These are phyloP conservation scores for Alethe castanea DNA, from an alignment of 2,113 vertebrate genomes.

Conservation along the genomic window DNA sequence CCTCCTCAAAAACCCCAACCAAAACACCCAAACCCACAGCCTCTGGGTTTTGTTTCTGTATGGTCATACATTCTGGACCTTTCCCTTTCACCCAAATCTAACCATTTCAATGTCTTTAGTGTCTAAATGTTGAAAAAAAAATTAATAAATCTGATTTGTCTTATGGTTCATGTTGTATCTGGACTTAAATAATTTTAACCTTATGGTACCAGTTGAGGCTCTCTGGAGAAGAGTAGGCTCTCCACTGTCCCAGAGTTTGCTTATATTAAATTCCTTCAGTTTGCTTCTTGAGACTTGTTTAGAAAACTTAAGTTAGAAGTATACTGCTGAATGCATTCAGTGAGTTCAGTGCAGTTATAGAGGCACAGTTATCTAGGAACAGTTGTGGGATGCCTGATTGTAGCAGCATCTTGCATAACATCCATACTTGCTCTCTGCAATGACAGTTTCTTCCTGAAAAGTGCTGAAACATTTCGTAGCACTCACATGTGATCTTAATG, in stretches of 20 bases:
- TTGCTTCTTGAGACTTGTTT: neutral
- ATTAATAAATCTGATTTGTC: neutral
- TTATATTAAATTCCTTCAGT: neutral
- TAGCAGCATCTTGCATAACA: neutral
- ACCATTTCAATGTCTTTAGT: neutral
- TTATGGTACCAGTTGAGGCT: neutral
- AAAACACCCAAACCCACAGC: neutral
- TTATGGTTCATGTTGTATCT: neutral
- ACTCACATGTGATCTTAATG: accelerated
- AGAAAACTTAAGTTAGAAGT: neutral
- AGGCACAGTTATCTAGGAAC: neutral
- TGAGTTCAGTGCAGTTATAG: neutral
- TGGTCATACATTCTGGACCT: neutral
- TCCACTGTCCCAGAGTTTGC: neutral
- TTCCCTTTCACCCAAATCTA: neutral
- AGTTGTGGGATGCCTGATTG: neutral
- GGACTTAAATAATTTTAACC: neutral
- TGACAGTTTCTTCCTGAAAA: neutral
- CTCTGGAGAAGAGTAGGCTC: neutral
- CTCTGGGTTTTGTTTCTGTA: neutral
- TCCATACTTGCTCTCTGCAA: neutral
- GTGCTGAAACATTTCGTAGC: accelerated
- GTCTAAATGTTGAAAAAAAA: neutral
- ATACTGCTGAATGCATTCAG: neutral
- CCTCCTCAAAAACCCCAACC: neutral